These are phyloP conservation scores for Drosophila fulvimacula DNA, from an alignment of 2,888 invertebrate genomes.

Conservation along the genomic window DNA sequence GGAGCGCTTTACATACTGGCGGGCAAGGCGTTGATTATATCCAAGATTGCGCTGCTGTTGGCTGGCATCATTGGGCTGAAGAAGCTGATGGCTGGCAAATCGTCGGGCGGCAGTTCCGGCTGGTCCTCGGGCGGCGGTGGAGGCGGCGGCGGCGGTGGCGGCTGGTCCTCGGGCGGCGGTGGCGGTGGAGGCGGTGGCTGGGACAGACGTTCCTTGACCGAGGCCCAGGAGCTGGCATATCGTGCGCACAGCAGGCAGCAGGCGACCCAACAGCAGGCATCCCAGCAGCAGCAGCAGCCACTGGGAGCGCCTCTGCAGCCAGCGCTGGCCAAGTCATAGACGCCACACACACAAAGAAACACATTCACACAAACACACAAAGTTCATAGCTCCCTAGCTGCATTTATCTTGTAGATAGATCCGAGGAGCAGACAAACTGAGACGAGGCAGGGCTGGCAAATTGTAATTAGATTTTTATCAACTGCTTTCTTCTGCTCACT, in stretches of 20 bases:
- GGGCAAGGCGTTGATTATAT: constrained; percentile 93
- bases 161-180: constrained; percentile 85
- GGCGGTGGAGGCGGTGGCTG: constrained; percentile 88
- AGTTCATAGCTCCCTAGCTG: constrained; percentile 57
- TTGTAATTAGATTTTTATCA: constrained; percentile 73
- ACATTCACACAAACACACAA: constrained; percentile 43
- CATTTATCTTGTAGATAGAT: constrained; percentile 82
- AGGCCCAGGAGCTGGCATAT: constrained; percentile 90
- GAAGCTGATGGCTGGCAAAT: constrained; percentile 90
- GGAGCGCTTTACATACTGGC: constrained; percentile 92
- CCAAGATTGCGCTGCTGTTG: constrained; percentile 91
- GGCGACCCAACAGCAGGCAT: constrained; percentile 57
- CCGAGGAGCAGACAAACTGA: constrained; percentile 27
- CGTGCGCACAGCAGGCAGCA: constrained; percentile 87
- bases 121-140: constrained; percentile 80
- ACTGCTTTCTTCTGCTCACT: constrained; percentile 19
- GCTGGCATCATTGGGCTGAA: constrained; percentile 93
- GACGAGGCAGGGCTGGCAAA: constrained; percentile 43
- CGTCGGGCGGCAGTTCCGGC: constrained; percentile 84
- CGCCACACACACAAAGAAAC: constrained; percentile 22
- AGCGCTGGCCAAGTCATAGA: constrained; percentile 63
- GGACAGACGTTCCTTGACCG: constrained; percentile 89
- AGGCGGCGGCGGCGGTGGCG: constrained; percentile 85
- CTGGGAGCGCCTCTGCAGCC: constrained; percentile 44
- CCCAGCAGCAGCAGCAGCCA: constrained; percentile 54